These are phyloP conservation scores for Chionoecetes opilio DNA, from an alignment of 1,140 invertebrate species.

Conservation along the genomic window DNA sequence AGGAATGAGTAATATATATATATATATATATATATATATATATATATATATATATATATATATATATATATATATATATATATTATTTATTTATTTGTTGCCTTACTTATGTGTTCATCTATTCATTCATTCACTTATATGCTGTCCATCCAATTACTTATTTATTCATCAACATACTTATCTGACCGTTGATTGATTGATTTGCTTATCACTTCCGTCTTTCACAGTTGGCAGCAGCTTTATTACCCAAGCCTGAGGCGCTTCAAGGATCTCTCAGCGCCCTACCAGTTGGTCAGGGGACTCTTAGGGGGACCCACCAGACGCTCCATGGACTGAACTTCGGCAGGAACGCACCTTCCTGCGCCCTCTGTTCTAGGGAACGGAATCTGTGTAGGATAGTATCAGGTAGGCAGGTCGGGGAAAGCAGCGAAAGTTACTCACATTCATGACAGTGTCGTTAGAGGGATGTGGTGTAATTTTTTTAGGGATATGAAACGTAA, in stretches of 20 bases:
- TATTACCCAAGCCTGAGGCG: slow-evolving; percentile 42
- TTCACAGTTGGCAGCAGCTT: not conserved
- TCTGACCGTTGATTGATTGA: too few species aligned
- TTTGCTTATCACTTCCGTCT: not conserved
- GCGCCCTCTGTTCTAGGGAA: slow-evolving; percentile 74
- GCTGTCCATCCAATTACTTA: too few species aligned
- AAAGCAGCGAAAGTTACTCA: too few species aligned
- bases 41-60: slow-evolving; percentile 50
- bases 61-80: slow-evolving; percentile 44
- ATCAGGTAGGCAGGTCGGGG: slow-evolving; percentile 66
- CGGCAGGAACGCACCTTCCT: slow-evolving; percentile 67
- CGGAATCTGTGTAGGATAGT: slow-evolving; percentile 78
- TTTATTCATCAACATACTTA: too few species aligned
- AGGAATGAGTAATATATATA: too few species aligned
- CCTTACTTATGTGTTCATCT: too few species aligned
- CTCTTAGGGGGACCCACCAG: slow-evolving; percentile 29
- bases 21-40: slow-evolving; percentile 34
- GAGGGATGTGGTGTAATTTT: too few species aligned
- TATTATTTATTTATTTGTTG: not conserved
- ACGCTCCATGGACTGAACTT: slow-evolving; percentile 56
- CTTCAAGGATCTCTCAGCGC: slow-evolving; percentile 40
- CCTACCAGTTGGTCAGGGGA: not conserved
- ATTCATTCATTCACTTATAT: not conserved
- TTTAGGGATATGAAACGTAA: too few species aligned
- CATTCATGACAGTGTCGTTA: too few species aligned